Conservation (phyloP, 1,140 invertebrate species). For the Gonioctena quinquepunctata region DNA sequence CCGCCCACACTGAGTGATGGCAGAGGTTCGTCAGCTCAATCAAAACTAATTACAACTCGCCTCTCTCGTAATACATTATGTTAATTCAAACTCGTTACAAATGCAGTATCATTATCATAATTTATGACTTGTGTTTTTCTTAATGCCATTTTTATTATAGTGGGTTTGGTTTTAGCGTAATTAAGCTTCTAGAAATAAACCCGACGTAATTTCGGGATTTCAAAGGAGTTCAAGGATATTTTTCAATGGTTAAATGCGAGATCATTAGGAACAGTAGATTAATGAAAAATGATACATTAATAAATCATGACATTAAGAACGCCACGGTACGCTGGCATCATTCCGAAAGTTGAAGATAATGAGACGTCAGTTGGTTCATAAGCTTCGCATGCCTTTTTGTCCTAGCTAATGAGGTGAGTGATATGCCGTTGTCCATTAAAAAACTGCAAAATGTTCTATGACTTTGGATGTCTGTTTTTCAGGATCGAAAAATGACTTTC, state of each 20-base stretch:
- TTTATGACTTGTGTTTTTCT: conserved; percentile 41
- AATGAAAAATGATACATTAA: conserved; percentile 7
- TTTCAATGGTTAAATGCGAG: conserved; percentile 11
- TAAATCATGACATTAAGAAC: conserved; percentile 1
- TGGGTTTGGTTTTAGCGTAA: background rate
- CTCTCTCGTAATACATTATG: conserved; percentile 41
- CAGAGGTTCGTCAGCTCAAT: conserved; percentile 17
- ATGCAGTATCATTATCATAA: conserved; percentile 42
- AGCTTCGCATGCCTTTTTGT: too few relatives aligned
- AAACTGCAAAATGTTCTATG: too few relatives aligned
- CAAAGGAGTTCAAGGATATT: conserved; percentile 3
- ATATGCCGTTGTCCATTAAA: too few relatives aligned
- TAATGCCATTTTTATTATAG: conserved; percentile 20
- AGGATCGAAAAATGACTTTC: too few relatives aligned
- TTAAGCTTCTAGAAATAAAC: conserved; percentile 14
- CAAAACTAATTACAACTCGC: conserved; percentile 34
- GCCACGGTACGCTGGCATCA: background rate
- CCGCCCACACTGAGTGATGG: too few relatives aligned
- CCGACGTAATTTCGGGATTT: background rate
- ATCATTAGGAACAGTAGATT: conserved; percentile 4
- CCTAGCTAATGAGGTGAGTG: too few relatives aligned
- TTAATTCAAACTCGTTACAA: conserved; percentile 39
- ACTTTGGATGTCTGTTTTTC: too few relatives aligned
- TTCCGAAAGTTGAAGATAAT: background rate
- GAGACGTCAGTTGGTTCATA: background rate